Base-by-base conservation (phyloP, 2,113 vertebrate genomes). In the Mastomys natalensis region DNA sequence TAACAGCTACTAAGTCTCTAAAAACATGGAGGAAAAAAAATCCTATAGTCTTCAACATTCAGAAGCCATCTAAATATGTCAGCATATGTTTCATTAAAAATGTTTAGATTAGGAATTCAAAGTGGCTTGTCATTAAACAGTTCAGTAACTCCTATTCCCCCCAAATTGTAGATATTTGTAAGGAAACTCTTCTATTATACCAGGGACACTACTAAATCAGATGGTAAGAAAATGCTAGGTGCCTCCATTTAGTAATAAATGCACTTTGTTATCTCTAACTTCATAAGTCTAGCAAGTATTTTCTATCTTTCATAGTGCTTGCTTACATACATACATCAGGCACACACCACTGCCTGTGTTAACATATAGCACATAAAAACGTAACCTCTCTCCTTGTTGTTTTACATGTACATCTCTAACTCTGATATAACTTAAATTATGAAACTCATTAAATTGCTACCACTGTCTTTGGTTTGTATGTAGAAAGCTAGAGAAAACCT, bases 51-150 rank as follows among this genome's bases (percentile, higher is more conserved):
- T 37, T 72, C 34, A 64, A 93, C 72, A 91, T 11, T 87, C 11
- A 78, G 53, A 89, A 5, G 6, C 1, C 58, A 78, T 17, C 9
- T 90, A 78, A 97, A 93, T 26, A 77, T 87, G 70, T 53, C 55
- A 73, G 5, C 72, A 76, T 60, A 55, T 48, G 45, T 51, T 94
- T 1, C 3, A 60, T 76, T 89, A 70, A 19, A 40, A 94, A 64
- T 90, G 90, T n/a, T 85, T 58, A 91, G 2, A 89, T 93, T 92
- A 77, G 2, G 11, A 70, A 72, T 92, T 93, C 37, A 86, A 43
- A 80, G 34, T 72, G 43, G 58, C 22, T 66, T 96, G 51, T 53
- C 68, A n/a, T 97, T 81, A 96, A 45, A 87, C 81, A 48, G 85
- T 24, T 68, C 7, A 16, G 17, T 81, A 92, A 72, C 5, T 97